Base-by-base conservation (phyloP, 2,797 vertebrate genomes). In the Taeniopygia guttata region DNA sequence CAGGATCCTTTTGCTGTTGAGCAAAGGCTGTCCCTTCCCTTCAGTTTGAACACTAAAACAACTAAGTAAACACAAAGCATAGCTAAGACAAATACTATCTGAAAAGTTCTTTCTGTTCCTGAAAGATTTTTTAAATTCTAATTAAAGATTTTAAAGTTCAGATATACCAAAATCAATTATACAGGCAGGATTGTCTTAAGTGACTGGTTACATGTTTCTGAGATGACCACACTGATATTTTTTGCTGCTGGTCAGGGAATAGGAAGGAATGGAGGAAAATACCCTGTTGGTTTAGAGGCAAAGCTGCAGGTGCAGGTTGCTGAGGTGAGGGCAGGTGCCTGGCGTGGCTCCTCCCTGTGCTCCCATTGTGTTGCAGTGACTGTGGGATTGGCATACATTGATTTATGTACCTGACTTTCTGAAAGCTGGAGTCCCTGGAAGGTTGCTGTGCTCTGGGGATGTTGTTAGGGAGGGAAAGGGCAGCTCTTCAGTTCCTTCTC, bases 291-390 rank as follows among this genome's bases (percentile, higher is more conserved):
- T 46, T 82, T 62, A 9, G 63, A 79, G 54, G 17, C 60, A 29
- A 10, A 82, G 78, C n/a, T 9, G 10, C 21, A 49, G 59, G 74
- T 32, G 46, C 66, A 60, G 77, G 40, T 55, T 36, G 54, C 43
- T 14, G 70, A 49, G 73, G 11, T 16, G 26, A 69, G 36, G 52
- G 51, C 4, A 22, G 72, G 64, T 34, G n/a, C 9, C 59, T 2
- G 3, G 18, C 0, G 0, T 21, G 2, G 4, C 36, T 55, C 26
- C 23, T 48, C 1, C 0, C 0, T 40, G 51, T 4, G 7, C 66
- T 66, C 42, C 34, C 10, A 5, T 46, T 46, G 54, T 64, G 27
- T 34, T 62, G 40, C 64, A n/a, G 8, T 32, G 36, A 7, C 45
- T 68, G 12, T 17, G 78, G 67, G 68, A n/a, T 90, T 74, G 74